phyloP scores from a whole-genome alignment of 2,888 invertebrate species.

The Melanotus villosus region DNA sequence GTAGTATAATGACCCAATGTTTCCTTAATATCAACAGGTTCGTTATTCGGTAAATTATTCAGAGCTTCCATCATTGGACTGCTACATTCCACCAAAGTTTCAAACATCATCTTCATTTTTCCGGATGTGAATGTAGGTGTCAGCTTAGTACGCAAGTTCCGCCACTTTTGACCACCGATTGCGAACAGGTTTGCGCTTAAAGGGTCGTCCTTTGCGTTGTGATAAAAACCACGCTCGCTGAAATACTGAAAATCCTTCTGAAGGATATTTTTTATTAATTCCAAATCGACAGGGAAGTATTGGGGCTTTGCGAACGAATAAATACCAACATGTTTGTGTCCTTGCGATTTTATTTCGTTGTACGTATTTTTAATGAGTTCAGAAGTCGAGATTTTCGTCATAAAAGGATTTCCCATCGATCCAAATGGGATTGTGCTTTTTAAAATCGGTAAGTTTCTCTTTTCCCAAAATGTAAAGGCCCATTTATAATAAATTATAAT shows the following conservation, averaged over 20 bases:
- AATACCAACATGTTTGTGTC: constrained; percentile 6
- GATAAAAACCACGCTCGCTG: constrained; percentile 70
- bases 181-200: constrained; percentile 66
- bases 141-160: too few species aligned
- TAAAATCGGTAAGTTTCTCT: constrained; percentile 35
- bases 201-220: constrained; percentile 67
- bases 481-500: constrained; percentile 23
- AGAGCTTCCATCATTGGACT: not conserved
- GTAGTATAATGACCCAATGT: constrained; percentile 26
- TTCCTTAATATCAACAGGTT: constrained; percentile 32
- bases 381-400: constrained; percentile 26
- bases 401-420: constrained; percentile 44
- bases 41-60: not conserved
- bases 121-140: too few species aligned
- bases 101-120: too few species aligned
- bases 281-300: constrained; percentile 57
- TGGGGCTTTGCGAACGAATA: constrained; percentile 57
- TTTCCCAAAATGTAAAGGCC: constrained; percentile 47
- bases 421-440: constrained; percentile 55
- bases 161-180: too few species aligned
- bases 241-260: constrained; percentile 74
- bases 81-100: too few species aligned
- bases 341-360: constrained; percentile 33
- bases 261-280: constrained; percentile 67
- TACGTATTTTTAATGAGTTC: constrained; percentile 32